Evolutionary conservation across 2,113 vertebrate species (phyloP), one percentile per base, ranked within the genome.

Genomic region (Meleagris gallopavo): DNA sequence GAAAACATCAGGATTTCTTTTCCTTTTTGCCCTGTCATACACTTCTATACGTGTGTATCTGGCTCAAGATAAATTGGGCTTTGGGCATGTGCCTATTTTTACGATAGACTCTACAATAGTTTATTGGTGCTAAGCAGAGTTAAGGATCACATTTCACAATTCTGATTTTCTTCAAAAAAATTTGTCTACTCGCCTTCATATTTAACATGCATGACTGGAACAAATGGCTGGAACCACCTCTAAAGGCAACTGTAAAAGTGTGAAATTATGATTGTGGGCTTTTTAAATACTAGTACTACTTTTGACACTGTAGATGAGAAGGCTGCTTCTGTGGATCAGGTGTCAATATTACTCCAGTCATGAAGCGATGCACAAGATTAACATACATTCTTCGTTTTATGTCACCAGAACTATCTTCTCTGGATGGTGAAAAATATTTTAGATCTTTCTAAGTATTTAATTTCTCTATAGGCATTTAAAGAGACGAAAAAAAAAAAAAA

Each of bases 271-370:
- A 73, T 27, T 58, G 16, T 54, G 14, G 73, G 22, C 19, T 86
- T 87, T 89, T 43, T 80, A 87, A 93, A 66, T 83, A 45, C 32
- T 73, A 45, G 67, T 85, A 87, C 20, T 87, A 17, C 50, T 86
- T 89, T 22, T 86, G 55, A 90, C 41, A 83, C 79, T 21, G 41
- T 38, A 46, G 62, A 78, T 77, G 61, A 83, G 75, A 75, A 90
- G 57, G 15, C 30, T 89, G 34, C 38, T 83, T 93, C 77, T 27
- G 25, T 74, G 64, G 50, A 50, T 74, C 60, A 91, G 60, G 6
- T 46, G 10, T 50, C 50, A 80, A 5, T 87, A 43, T 77, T 72
- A 19, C 36, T 48, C 19, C 32, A 57, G 34, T 74, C 92, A 50
- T 43, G 80, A 91, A 85, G 34, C 2, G 21, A 48, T 67, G 43